A percentile compares a stretch with the other conserved stretches of the same genome.
phyloP scores from a whole-genome alignment of 2,113 vertebrate genomes.

The Gavialis gangeticus region DNA sequence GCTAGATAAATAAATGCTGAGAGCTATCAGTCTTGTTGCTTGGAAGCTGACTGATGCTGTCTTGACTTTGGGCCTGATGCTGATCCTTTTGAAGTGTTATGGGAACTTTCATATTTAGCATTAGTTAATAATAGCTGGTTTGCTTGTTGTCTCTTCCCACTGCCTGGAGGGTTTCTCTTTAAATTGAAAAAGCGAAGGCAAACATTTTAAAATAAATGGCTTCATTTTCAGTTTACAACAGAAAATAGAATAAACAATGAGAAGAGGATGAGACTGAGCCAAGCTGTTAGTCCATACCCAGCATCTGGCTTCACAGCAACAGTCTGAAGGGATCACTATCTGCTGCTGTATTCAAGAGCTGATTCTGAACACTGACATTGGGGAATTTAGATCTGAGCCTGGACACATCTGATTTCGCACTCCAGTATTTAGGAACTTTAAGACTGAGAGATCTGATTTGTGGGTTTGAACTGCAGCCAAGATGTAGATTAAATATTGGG shows the following conservation, averaged over 20 bases:
- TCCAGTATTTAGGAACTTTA: background rate
- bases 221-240: fast-evolving
- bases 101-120: background rate
- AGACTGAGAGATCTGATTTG: background rate
- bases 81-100: background rate
- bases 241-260: background rate
- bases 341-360: background rate
- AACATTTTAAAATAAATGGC: fast-evolving
- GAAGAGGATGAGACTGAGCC: background rate
- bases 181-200: background rate
- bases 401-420: background rate
- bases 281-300: background rate
- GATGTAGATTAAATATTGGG: no score
- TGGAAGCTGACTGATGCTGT: background rate
- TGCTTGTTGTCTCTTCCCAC: background rate
- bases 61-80: background rate
- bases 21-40: background rate
- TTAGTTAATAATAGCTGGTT: background rate
- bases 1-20: background rate
- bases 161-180: background rate
- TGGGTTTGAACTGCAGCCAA: no score
- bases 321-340: background rate
- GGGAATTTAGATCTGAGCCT: background rate
- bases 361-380: background rate
- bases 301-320: background rate